Conservation (phyloP, 92 coral and sea anemone species). For the Meandrina meandrites region DNA sequence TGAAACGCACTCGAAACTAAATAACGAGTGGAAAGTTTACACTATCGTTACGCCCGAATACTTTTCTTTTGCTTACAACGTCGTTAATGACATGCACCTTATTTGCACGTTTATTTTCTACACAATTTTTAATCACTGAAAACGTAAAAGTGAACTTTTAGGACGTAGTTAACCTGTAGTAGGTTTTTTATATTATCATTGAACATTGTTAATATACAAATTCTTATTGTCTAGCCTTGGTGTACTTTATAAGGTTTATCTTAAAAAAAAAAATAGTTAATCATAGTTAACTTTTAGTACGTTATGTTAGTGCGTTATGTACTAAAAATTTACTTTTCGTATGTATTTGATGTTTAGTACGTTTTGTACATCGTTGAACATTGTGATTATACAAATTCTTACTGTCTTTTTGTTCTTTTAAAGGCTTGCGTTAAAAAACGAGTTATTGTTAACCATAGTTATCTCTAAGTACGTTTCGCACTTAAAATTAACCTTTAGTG, state of each 20-base stretch:
- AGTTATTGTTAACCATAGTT: no score
- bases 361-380: no score
- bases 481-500: no score
- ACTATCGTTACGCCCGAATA: conserved; percentile 16
- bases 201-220: no score
- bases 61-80: no score
- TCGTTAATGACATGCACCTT: not conserved
- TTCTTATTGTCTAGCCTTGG: conserved; percentile 44
- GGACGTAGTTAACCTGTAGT: no score
- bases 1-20: not conserved
- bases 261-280: conserved; percentile 27
- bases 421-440: not conserved
- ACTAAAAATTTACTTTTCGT: conserved; percentile 19
- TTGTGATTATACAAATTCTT: no score
- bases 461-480: no score
- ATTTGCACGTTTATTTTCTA: no score
- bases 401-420: not conserved
- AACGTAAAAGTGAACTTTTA: no score
- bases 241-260: conserved; percentile 33
- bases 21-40: not conserved
- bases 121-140: no score
- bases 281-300: conserved; percentile 39
- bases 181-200: conserved; percentile 2
- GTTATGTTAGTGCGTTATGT: not conserved
- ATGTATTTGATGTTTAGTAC: conserved; percentile 15